Conservation (phyloP, 23 tunicate species). For the Phallusia fumigata region DNA sequence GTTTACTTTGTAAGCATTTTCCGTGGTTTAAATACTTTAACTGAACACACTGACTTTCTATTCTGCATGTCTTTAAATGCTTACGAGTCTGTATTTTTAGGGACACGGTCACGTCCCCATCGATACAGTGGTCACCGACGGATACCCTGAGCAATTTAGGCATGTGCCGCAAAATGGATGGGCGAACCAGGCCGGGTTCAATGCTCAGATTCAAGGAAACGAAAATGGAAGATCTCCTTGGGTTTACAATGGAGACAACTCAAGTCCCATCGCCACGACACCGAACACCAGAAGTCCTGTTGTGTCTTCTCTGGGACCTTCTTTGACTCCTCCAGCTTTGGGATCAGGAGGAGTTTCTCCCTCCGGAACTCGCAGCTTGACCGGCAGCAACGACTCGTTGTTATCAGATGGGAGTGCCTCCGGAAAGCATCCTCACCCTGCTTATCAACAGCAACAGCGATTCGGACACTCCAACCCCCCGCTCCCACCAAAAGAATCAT, state of each 20-base stretch:
- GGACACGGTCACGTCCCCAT: background rate
- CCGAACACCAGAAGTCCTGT: slow-evolving; percentile 40
- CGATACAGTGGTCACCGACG: background rate
- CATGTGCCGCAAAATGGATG: slow-evolving; percentile 44
- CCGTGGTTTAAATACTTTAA: too few species aligned
- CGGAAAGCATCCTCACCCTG: slow-evolving; percentile 13
- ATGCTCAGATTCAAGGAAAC: background rate
- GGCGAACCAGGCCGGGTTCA: slow-evolving; percentile 9
- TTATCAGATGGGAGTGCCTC: slow-evolving; percentile 49
- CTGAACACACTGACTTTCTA: too few species aligned
- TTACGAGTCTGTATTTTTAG: background rate
- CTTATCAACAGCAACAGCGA: slow-evolving; percentile 34
- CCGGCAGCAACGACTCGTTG: slow-evolving; percentile 58
- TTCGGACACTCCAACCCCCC: slow-evolving; percentile 17
- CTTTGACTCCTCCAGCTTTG: slow-evolving; percentile 7
- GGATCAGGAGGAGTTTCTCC: slow-evolving; percentile 40
- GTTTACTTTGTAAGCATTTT: too few species aligned
- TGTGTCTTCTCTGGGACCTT: slow-evolving; percentile 10
- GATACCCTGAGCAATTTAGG: background rate
- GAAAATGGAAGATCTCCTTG: slow-evolving; percentile 34
- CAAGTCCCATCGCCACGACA: slow-evolving; percentile 39
- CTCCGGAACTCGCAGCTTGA: slow-evolving; percentile 17
- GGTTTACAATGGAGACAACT: slow-evolving; percentile 30
- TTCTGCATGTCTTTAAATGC: too few species aligned
- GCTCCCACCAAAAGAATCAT: slow-evolving; percentile 37